Conservation (phyloP, 2,113 vertebrate species). For the Xenus cinereus region DNA sequence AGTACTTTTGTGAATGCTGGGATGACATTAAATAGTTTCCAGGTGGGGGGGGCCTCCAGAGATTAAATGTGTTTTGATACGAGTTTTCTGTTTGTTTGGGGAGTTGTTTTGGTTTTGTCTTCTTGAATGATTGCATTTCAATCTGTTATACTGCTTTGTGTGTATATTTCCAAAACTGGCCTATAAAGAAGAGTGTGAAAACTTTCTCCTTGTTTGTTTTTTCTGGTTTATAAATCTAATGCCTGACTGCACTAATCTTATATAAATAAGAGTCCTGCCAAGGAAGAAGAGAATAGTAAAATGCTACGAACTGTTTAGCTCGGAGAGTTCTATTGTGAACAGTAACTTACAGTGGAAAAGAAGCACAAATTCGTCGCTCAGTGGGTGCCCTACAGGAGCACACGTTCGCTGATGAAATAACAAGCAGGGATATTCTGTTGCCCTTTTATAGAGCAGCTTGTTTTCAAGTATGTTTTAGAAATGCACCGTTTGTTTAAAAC, state of each 20-base stretch:
- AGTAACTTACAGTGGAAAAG: not conserved
- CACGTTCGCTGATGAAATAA: not conserved
- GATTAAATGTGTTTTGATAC: not conserved
- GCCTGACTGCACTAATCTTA: slow-evolving; percentile 33
- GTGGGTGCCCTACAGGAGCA: not conserved
- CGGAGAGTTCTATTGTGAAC: not conserved
- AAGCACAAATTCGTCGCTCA: not conserved
- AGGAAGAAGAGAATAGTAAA: not conserved
- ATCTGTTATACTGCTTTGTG: not conserved
- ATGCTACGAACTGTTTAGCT: not conserved
- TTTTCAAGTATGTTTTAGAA: slow-evolving; percentile 18
- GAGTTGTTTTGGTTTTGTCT: not conserved
- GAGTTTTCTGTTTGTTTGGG: not conserved
- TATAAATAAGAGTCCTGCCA: slow-evolving; percentile 19
- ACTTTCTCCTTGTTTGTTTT: slow-evolving; percentile 24
- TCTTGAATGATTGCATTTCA: not conserved
- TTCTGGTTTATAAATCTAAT: slow-evolving; percentile 43
- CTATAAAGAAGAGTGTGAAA: slow-evolving; percentile 18
- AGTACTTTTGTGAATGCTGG: not conserved
- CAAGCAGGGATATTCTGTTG: not conserved
- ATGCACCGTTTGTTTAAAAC: not conserved
- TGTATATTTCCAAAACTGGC: not conserved
- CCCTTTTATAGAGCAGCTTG: not conserved
- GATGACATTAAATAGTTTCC: not conserved
- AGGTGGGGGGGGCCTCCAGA: not conserved